Percentiles rank a stretch among this genome's conserved stretches.
Conservation (phyloP, 1,140 invertebrate species). For the Phthorimaea operculella region DNA sequence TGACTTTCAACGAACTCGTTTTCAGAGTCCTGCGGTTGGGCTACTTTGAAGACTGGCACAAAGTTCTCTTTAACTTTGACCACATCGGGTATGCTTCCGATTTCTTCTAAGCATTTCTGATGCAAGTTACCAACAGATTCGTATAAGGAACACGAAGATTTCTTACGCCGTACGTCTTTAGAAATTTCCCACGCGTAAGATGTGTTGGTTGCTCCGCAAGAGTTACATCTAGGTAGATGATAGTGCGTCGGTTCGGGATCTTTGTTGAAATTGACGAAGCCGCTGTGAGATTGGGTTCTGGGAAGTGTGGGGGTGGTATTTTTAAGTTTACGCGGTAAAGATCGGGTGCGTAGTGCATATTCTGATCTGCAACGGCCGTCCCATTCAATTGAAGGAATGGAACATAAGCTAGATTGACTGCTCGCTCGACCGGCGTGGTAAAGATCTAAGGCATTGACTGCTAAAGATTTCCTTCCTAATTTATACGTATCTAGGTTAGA, state of each 20-base stretch:
- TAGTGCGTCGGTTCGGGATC: slow-evolving; percentile 54
- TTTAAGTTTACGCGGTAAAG: slow-evolving; percentile 30
- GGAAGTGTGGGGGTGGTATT: slow-evolving; percentile 24
- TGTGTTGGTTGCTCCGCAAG: slow-evolving; percentile 32
- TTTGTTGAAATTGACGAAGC: slow-evolving; percentile 54
- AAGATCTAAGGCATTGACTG: not conserved
- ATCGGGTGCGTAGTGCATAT: slow-evolving; percentile 32
- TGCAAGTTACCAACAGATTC: slow-evolving; percentile 39
- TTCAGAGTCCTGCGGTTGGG: slow-evolving; percentile 10
- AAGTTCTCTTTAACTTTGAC: slow-evolving; percentile 31
- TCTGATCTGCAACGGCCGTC: slow-evolving; percentile 36
- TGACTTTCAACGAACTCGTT: slow-evolving; percentile 50
- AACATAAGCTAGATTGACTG: slow-evolving; percentile 42
- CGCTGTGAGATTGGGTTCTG: slow-evolving; percentile 52
- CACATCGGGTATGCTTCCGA: slow-evolving; percentile 30
- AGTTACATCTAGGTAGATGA: slow-evolving; percentile 48
- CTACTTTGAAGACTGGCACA: slow-evolving; percentile 35
- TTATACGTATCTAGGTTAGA: slow-evolving; percentile 8
- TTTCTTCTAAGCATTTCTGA: slow-evolving; percentile 29
- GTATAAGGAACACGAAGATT: slow-evolving; percentile 20
- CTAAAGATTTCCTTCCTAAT: slow-evolving; percentile 14
- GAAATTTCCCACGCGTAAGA: slow-evolving; percentile 30
- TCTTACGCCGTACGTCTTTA: slow-evolving; percentile 13
- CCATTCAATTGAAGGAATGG: slow-evolving; percentile 49
- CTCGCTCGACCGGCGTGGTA: slow-evolving; percentile 13